Evolutionary conservation across 2,888 invertebrate species (phyloP), one percentile per base, ranked within the genome.

Genomic region (Mythimna albipuncta): DNA sequence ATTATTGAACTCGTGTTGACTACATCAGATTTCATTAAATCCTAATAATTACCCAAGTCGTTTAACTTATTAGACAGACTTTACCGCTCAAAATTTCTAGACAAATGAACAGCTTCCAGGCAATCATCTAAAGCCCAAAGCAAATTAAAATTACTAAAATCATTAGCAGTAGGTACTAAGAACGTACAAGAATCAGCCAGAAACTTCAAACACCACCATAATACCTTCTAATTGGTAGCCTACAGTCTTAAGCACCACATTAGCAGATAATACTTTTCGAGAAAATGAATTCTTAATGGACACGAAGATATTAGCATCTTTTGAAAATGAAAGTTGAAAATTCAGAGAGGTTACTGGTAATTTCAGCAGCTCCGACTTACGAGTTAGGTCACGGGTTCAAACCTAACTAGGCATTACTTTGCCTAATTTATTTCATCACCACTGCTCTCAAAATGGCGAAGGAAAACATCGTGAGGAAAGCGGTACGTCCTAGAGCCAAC

Each of bases 241-340:
- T 16, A 32, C 21, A 26, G 44, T 62, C 77, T 69, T 6, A 57
- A 69, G 69, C 1, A 70, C 41, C 21, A 19, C 41, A 52, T 61
- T 35, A 41, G 58, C 52, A 58, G 57, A 69, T 63, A 68, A 76
- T 76, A 44, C 47, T 63, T 58, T 55, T 63, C n/a, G 21, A 2
- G 58, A 47, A 71, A 78, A 78, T 70, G 9, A 64, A 77, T 78
- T 71, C 11, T 54, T 58, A 75, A 70, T 77, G n/a, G 62, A 52
- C n/a, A 38, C 32, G 3, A 26, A 62, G 52, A 44, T 38, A 68
- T 68, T 47, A 59, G 35, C 65, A 65, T 57, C 64, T 52, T 75
- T 64, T 58, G 38, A 47, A 72, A 44, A 47, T 62, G 26, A 50
- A 41, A 41, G 50, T 65, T 19, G 9, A 10, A 35, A 52, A 10